A percentile compares a stretch with the other conserved stretches of the same genome.
Evolutionary conservation across 1,140 invertebrate species (phyloP).

Genomic region (Pygmarrhopalites habei): DNA sequence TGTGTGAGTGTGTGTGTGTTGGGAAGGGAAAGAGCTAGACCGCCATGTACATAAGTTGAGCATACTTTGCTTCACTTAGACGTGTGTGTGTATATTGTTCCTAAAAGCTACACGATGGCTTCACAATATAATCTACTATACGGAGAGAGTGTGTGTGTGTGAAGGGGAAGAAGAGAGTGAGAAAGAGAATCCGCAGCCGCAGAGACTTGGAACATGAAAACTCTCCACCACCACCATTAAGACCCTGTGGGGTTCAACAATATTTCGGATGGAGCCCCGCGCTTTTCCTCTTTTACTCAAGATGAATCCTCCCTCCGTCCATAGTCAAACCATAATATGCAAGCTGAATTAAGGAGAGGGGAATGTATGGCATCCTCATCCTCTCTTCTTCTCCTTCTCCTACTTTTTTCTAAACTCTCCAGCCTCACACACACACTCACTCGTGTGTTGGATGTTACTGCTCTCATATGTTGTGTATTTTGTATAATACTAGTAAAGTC

Average conservation of each 20-base stretch:
- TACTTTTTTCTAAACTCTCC: neutral
- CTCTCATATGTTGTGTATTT: too few species aligned
- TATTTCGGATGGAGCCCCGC: slow-evolving; percentile 13
- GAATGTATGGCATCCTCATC: neutral
- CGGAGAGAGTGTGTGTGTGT: too few species aligned
- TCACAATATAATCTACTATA: neutral
- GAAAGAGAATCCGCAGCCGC: slow-evolving; percentile 12
- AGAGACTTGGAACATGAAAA: slow-evolving; percentile 9
- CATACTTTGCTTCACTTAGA: too few species aligned
- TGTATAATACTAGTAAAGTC: too few species aligned
- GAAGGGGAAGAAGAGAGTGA: too few species aligned
- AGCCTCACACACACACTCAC: too few species aligned
- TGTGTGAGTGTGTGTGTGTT: too few species aligned
- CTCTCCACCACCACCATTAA: slow-evolving; percentile 20
- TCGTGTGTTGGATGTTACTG: too few species aligned
- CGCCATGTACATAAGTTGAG: too few species aligned
- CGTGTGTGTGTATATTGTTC: too few species aligned
- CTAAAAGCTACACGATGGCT: too few species aligned
- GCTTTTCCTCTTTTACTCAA: neutral
- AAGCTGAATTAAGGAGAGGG: neutral
- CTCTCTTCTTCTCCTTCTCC: neutral
- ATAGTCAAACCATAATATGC: slow-evolving; percentile 6
- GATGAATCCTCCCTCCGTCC: slow-evolving; percentile 10
- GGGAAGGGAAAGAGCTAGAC: too few species aligned
- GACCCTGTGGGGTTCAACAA: slow-evolving; percentile 19